These are phyloP conservation scores for Gallinago paraguaiae DNA, from an alignment of 2,113 vertebrate genomes.

Conservation along the genomic window DNA sequence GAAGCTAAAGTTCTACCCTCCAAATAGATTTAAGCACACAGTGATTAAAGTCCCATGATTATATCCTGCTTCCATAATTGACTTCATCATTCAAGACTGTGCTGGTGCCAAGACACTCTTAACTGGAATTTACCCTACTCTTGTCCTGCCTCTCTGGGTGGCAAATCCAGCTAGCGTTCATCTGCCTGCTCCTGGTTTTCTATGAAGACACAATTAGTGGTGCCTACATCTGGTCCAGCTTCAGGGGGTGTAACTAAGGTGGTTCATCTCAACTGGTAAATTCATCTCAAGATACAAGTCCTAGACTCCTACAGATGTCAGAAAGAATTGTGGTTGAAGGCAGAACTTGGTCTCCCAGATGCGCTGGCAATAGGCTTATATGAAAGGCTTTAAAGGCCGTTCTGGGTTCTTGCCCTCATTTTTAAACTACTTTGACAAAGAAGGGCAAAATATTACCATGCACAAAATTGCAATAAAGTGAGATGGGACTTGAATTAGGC, in stretches of 20 bases:
- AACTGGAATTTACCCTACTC: neutral
- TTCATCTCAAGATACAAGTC: neutral
- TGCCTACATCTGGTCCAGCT: neutral
- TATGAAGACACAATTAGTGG: neutral
- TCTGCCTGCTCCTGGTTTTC: neutral
- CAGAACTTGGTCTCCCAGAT: neutral
- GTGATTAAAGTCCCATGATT: neutral
- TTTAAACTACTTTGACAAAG: neutral
- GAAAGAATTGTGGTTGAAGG: neutral
- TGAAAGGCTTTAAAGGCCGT: neutral
- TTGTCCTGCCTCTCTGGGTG: neutral
- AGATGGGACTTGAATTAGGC: neutral
- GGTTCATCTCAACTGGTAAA: neutral
- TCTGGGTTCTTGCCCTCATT: neutral
- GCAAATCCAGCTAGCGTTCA: neutral
- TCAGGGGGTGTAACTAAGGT: neutral
- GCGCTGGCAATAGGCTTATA: neutral
- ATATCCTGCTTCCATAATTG: neutral
- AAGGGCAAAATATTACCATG: neutral
- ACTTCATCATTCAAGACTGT: neutral
- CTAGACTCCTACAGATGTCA: neutral
- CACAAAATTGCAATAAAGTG: neutral
- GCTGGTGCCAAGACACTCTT: neutral
- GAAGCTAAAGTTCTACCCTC: slow-evolving; percentile 1
- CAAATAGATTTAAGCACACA: neutral